Conservation (phyloP, 2,113 vertebrate genomes). For the Cephalopholis sonnerati region DNA sequence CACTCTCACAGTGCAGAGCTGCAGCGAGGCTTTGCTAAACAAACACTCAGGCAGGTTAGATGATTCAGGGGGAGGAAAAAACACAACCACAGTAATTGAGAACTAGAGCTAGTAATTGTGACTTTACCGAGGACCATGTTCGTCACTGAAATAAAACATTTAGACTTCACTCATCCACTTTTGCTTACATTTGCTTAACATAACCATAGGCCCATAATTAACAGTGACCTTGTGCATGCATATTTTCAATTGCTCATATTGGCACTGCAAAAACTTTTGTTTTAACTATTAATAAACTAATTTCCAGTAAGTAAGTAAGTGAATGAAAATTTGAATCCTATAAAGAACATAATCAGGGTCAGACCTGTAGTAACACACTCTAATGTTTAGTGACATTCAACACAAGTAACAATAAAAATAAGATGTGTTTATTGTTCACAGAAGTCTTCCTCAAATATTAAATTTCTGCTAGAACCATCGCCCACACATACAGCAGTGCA, state of each 20-base stretch:
- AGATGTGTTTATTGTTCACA: neutral
- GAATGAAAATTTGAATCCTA: neutral
- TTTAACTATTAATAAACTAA: neutral
- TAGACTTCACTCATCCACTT: neutral
- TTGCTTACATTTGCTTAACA: neutral
- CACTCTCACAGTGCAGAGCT: neutral
- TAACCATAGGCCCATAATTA: neutral
- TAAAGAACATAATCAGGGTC: neutral
- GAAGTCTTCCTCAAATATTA: neutral
- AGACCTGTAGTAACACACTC: neutral
- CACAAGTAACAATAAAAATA: neutral
- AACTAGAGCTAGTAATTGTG: neutral
- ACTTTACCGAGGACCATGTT: neutral
- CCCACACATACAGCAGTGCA: neutral
- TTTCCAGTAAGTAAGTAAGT: constrained; percentile 12
- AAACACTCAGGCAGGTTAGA: constrained; percentile 8
- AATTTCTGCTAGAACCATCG: neutral
- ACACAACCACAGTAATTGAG: neutral
- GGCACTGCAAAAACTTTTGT: neutral
- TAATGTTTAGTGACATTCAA: constrained; percentile 5
- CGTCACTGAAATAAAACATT: neutral
- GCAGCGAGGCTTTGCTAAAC: constrained; percentile 2
- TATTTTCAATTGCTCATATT: neutral
- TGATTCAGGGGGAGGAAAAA: constrained; percentile 1
- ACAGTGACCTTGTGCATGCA: neutral